Base-by-base conservation (phyloP, 23 tunicate species). In the Ascidia mentula region DNA sequence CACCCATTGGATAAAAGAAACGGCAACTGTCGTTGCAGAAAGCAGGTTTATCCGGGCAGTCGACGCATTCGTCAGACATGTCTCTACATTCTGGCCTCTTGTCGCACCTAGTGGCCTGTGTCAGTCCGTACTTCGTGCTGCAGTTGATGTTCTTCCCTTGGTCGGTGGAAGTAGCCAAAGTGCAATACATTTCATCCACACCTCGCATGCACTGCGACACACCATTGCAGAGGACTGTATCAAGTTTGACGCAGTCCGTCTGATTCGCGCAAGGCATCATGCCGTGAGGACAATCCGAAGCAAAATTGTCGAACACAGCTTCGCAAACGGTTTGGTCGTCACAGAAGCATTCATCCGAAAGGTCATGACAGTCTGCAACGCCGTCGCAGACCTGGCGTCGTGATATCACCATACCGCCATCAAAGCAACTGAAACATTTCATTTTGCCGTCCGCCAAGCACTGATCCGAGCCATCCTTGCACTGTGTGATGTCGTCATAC, bases 371-470 rank as follows among this genome's bases (percentile, higher is more conserved):
- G 45, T 87, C 86, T n/a, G 69, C 31, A 30, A 69, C 40, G 22
- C 86, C 92, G 42, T 87, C 92, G 45, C 92, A 87, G 24, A 87
- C 92, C 60, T 87, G 92, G 7, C n/a, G 40, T 22, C 77, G 34
- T 26, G 84, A 80, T 20, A 80, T 40, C 22, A 70, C 13, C 32
- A 80, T 38, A 1, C 77, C 53, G 22, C 70, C 40, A 31, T 80
- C 77, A 1, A 69, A 24, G 61, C 84, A 80, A n/a, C 70, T 34
- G 42, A 80, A 80, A 36, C 84, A 80, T 9, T 61, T 34, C 37
- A 35, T 32, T 2, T 37, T 35, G 28, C 20, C 37, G 24, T 8
- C 77, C 24, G 4, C 1, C 6, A 69, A 69, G 40, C 84, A 80
- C 38, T 69, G 8, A 71, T 80, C 84, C 9, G 84, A 70, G 24